Percentiles rank a stretch among this genome's conserved stretches.
phyloP scores from a whole-genome alignment of 1,140 invertebrate genomes.

The Drosophila kohkoa region DNA sequence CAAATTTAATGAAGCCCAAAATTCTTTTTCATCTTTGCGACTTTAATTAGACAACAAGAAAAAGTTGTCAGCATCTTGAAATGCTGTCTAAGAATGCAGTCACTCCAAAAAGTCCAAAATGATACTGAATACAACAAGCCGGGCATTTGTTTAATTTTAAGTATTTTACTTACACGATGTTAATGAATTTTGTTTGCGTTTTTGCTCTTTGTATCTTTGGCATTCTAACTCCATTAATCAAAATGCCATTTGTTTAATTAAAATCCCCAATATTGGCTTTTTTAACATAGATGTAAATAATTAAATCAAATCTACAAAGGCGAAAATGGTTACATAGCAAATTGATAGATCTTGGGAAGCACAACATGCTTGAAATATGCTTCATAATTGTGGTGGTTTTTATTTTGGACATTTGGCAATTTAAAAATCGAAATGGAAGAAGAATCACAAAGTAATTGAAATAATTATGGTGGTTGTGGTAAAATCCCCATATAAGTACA shows the following conservation, averaged over 20 bases:
- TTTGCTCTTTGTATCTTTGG: constrained; percentile 37
- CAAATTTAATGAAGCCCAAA: constrained; percentile 59
- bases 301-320: constrained; percentile 21
- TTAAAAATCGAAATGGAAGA: constrained; percentile 5
- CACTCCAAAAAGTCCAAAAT: constrained; percentile 47
- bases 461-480: constrained; percentile 16
- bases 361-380: neutral
- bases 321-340: neutral
- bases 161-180: constrained; percentile 52
- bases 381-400: constrained; percentile 11
- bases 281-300: constrained; percentile 52
- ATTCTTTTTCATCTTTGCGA: constrained; percentile 59
- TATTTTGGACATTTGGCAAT: constrained; percentile 8
- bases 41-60: constrained; percentile 61
- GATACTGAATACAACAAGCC: constrained; percentile 35
- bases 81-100: constrained; percentile 61
- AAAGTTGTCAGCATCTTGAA: constrained; percentile 32
- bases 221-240: constrained; percentile 68
- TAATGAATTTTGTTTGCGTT: constrained; percentile 39
- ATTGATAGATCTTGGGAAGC: neutral
- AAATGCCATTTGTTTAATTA: constrained; percentile 73
- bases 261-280: constrained; percentile 52
- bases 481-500: constrained; percentile 13
- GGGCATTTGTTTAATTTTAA: constrained; percentile 29
- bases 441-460: constrained; percentile 16